A percentile compares a stretch with the other conserved stretches of the same genome.
These are phyloP conservation scores for Tyrophagus putrescentiae DNA, from an alignment of 1,140 invertebrate genomes.

Conservation along the genomic window DNA sequence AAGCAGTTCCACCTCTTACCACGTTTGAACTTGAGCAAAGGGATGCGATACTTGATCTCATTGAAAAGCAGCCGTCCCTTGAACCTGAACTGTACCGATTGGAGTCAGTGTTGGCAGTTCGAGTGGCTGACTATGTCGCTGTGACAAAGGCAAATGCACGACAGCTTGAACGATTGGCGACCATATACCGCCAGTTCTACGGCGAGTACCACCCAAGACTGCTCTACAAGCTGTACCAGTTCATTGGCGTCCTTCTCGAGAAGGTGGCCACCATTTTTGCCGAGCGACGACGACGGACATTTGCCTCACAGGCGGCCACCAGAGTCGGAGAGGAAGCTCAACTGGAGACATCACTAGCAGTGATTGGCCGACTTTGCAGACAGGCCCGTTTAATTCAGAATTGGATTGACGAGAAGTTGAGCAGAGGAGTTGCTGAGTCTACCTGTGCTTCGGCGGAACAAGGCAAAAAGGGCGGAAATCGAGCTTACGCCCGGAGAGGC, in stretches of 20 bases:
- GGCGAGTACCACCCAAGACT: conserved; percentile 11
- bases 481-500: too few species aligned
- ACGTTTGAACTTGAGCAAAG: not conserved
- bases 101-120: not conserved
- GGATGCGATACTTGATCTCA: not conserved
- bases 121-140: conserved; percentile 6
- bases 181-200: conserved; percentile 1
- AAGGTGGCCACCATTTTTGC: not conserved
- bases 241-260: not conserved
- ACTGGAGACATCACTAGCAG: not conserved
- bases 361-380: not conserved
- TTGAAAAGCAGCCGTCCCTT: not conserved
- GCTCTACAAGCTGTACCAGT: conserved; percentile 6
- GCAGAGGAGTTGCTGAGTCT: too few species aligned
- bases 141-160: not conserved
- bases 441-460: too few species aligned
- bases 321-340: not conserved
- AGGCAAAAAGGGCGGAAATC: too few species aligned
- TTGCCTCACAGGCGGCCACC: not conserved
- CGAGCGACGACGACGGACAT: not conserved
- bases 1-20: not conserved
- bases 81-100: not conserved
- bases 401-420: not conserved
- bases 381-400: not conserved
- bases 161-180: not conserved